Evolutionary conservation across 2,113 vertebrate genomes (phyloP).

Genomic region (Sceloporus undulatus): DNA sequence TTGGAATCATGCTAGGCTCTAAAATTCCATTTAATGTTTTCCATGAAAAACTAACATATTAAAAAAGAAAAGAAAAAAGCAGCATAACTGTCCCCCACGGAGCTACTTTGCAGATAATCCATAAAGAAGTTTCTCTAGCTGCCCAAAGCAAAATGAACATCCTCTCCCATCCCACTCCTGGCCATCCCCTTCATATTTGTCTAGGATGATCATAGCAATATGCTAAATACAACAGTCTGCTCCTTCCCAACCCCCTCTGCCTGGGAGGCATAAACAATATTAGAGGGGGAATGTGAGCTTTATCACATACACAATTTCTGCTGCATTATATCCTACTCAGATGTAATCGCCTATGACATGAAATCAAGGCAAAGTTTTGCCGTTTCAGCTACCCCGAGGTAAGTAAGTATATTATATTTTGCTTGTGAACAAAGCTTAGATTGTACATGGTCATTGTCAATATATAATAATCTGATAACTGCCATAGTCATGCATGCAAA

Average conservation of each 20-base stretch:
- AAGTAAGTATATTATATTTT: conserved; percentile 62
- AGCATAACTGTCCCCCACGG: conserved; percentile 25
- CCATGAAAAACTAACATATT: neutral
- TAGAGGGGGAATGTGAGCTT: conserved; percentile 56
- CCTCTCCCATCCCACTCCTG: neutral
- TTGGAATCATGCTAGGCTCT: neutral
- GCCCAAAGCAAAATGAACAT: conserved; percentile 62
- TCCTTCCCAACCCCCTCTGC: conserved; percentile 46
- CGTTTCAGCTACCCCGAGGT: conserved; percentile 61
- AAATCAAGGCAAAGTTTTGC: conserved; percentile 67
- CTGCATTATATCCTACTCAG: conserved; percentile 53
- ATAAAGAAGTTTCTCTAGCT: conserved; percentile 44
- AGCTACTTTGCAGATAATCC: neutral
- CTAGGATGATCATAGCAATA: conserved; percentile 61
- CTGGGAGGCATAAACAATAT: conserved; percentile 64
- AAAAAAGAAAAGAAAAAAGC: neutral
- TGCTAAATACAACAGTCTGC: conserved; percentile 31
- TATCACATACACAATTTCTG: conserved; percentile 67
- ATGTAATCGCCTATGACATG: conserved; percentile 60
- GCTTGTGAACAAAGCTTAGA: conserved; percentile 56
- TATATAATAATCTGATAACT: neutral
- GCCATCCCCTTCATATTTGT: conserved; percentile 52
- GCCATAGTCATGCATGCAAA: neutral
- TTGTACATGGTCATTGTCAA: neutral
- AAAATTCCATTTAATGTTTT: neutral